Percentiles rank a stretch among this genome's conserved stretches.
phyloP scores from a whole-genome alignment of 2,888 invertebrate genomes.

The Hyposoter didymator region DNA sequence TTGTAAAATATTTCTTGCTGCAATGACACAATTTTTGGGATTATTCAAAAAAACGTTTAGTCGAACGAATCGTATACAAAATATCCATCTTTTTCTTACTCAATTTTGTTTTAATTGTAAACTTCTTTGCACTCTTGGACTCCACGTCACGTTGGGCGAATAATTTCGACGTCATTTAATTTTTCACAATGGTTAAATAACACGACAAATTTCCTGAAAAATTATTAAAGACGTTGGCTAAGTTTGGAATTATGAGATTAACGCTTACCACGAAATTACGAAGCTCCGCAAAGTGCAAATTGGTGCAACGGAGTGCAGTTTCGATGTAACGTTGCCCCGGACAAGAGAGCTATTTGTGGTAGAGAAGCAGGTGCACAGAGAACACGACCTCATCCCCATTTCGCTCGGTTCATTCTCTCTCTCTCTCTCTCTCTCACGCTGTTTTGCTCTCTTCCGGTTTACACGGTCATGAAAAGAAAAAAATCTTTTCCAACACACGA shows the following conservation, averaged over 20 bases:
- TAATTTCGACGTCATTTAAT: neutral
- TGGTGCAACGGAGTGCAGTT: slow-evolving; percentile 13
- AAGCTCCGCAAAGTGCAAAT: slow-evolving; percentile 31
- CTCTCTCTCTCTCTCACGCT: slow-evolving; percentile 14
- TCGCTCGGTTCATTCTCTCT: slow-evolving; percentile 5
- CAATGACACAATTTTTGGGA: too few relatives aligned
- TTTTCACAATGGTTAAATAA: neutral
- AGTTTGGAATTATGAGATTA: slow-evolving; percentile 43
- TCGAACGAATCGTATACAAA: too few relatives aligned
- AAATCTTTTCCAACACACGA: neutral
- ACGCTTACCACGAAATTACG: slow-evolving; percentile 42
- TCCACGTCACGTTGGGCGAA: neutral
- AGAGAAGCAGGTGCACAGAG: slow-evolving; percentile 50
- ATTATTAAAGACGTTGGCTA: slow-evolving; percentile 38
- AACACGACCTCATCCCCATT: slow-evolving; percentile 24
- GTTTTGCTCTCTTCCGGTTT: slow-evolving; percentile 30
- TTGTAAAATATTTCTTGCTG: too few relatives aligned
- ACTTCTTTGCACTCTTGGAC: neutral
- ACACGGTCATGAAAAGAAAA: slow-evolving; percentile 11
- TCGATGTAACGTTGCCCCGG: slow-evolving; percentile 10
- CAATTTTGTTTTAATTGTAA: too few relatives aligned
- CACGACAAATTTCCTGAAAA: neutral
- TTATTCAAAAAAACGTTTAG: too few relatives aligned
- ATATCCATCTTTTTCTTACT: too few relatives aligned
- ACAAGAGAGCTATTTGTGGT: slow-evolving; percentile 52